These are phyloP conservation scores for Megaceryle alcyon DNA, from an alignment of 2,797 vertebrate genomes.

Conservation along the genomic window DNA sequence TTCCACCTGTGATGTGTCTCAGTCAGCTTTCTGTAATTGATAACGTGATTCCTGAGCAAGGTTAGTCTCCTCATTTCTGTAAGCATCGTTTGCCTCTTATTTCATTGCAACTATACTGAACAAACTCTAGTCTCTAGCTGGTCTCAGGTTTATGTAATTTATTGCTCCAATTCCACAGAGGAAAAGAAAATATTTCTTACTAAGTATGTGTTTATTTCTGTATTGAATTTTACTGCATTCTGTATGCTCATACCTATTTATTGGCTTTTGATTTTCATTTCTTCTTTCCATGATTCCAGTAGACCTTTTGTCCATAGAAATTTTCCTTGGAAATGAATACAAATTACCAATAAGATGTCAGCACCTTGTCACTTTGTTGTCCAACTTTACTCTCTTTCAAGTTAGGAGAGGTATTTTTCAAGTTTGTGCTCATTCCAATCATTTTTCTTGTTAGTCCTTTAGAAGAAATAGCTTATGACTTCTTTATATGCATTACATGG, in stretches of 20 bases:
- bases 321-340: background rate
- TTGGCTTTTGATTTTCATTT: background rate
- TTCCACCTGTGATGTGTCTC: background rate
- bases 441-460: background rate
- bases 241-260: background rate
- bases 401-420: background rate
- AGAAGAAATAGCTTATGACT: background rate
- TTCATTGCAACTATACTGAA: background rate
- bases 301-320: background rate
- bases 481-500: background rate
- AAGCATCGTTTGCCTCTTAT: background rate
- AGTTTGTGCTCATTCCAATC: background rate
- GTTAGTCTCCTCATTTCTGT: background rate
- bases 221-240: background rate
- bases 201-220: background rate
- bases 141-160: background rate
- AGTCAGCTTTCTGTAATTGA: background rate
- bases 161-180: background rate
- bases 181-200: background rate
- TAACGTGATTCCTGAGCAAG: background rate
- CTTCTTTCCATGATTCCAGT: background rate
- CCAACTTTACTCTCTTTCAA: background rate
- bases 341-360: background rate
- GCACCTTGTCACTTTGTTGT: background rate
- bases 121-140: background rate